Conservation (phyloP, 2,113 vertebrate genomes). For the Gnathonemus echidnorhynchus region DNA sequence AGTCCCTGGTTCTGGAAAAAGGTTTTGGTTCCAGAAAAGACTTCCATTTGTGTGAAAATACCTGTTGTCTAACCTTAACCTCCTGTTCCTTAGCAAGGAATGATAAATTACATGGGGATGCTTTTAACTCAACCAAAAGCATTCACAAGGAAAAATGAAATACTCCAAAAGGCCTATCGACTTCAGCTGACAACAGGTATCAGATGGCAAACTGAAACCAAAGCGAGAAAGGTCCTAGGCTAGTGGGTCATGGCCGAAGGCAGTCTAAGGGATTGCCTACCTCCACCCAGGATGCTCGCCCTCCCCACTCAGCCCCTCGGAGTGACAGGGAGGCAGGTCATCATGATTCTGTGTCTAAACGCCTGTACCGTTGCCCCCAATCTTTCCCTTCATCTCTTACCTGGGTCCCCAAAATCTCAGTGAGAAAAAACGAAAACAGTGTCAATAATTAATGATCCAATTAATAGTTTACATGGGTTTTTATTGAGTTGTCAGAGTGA, state of each 20-base stretch:
- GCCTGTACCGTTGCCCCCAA: constrained; percentile 38
- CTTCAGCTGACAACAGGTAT: neutral
- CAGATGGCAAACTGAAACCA: neutral
- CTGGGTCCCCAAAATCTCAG: constrained; percentile 46
- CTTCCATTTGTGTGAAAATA: neutral
- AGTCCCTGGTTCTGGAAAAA: neutral
- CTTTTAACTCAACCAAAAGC: neutral
- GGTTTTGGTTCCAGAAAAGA: neutral
- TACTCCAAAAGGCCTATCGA: neutral
- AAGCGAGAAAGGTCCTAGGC: neutral
- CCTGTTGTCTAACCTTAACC: neutral
- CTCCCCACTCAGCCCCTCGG: neutral
- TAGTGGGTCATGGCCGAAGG: neutral
- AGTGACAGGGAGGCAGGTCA: neutral
- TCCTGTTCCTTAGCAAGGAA: neutral
- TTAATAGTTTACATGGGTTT: constrained; percentile 77
- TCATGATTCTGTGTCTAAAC: constrained; percentile 40
- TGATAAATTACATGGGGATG: neutral
- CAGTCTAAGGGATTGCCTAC: neutral
- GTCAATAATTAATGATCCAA: constrained; percentile 80
- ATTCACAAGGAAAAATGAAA: neutral
- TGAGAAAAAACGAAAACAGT: constrained; percentile 47
- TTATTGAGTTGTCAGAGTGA: constrained; percentile 78
- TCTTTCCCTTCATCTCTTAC: constrained; percentile 19
- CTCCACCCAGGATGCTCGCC: neutral